Evolutionary conservation across 2,888 invertebrate species (phyloP).

Genomic region (Scelioninae gen. 1): DNA sequence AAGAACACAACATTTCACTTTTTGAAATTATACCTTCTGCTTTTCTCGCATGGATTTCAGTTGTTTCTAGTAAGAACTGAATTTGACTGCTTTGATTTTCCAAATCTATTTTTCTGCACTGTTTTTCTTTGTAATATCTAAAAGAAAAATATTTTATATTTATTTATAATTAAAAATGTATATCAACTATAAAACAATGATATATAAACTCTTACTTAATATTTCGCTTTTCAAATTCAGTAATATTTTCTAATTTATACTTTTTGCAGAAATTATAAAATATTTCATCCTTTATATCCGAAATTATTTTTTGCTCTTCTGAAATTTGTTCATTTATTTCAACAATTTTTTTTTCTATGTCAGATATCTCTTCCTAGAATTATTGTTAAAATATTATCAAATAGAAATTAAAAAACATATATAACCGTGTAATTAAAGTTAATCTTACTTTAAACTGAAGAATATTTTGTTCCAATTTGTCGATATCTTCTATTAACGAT

Average conservation of each 20-base stretch:
- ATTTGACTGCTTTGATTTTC: neutral
- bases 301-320: neutral
- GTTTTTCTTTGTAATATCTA: conserved; percentile 8
- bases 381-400: neutral
- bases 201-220: neutral
- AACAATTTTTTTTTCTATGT: neutral
- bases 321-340: neutral
- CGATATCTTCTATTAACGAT: too few relatives aligned
- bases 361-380: neutral
- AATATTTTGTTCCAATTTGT: neutral
- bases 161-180: neutral
- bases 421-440: neutral
- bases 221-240: conserved; percentile 14
- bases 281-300: neutral
- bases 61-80: neutral
- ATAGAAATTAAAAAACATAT: neutral
- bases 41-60: neutral
- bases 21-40: neutral
- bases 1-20: too few relatives aligned
- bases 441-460: neutral
- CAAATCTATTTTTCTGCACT: neutral
- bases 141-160: neutral
- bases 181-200: neutral
- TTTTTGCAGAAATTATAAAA: conserved; percentile 14
- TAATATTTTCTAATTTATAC: neutral